Base-by-base conservation (phyloP, 2,113 vertebrate genomes). In the Piaya cayana region DNA sequence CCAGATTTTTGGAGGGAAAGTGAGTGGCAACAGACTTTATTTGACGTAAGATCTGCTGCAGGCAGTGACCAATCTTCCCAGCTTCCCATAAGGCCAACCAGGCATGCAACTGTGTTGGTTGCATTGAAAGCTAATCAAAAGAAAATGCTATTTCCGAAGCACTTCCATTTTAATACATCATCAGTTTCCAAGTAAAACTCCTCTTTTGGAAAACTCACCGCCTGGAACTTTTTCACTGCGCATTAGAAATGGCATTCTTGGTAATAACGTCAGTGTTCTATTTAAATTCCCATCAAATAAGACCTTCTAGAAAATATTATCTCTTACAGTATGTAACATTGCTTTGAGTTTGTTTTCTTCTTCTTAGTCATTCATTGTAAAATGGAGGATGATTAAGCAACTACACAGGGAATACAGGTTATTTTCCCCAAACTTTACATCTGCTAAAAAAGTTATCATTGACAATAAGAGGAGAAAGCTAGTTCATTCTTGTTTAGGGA, bases 381-480 rank as follows among this genome's bases (percentile, higher is more conserved):
- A 36, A 55, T 29, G 6, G 20, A 91, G n/a, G 34, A 18, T 75
- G 52, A 52, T 79, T 85, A 59, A 77, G 32, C 39, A 88, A 30
- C 30, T 42, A 22, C 32, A 69, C 11, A 26, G 21, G 91, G 69
- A 86, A 71, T 95, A 89, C 7, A 13, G 11, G 8, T 89, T 75
- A 69, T 91, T 83, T 22, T 76, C 52, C 62, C n/a, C 95, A 94
- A 64, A 32, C 19, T 42, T 82, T 55, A 26, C 78, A 59, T 88
- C 90, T 83, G 65, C 86, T 86, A 39, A 82, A 64, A 49, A 82
- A 63, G 68, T 82, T 16, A 32, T 10, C 8, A 42, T 79, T 37
- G 34, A 80, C 81, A 92, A 52, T 78, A 91, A 84, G 82, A 96
- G 95, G 96, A 97, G 88, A 82, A 90, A 88, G 58, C 39, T 85